A percentile compares a stretch with the other conserved stretches of the same genome.
These are phyloP conservation scores for Ancistrus triradiatus DNA, from an alignment of 2,113 vertebrate species.

Conservation along the genomic window DNA sequence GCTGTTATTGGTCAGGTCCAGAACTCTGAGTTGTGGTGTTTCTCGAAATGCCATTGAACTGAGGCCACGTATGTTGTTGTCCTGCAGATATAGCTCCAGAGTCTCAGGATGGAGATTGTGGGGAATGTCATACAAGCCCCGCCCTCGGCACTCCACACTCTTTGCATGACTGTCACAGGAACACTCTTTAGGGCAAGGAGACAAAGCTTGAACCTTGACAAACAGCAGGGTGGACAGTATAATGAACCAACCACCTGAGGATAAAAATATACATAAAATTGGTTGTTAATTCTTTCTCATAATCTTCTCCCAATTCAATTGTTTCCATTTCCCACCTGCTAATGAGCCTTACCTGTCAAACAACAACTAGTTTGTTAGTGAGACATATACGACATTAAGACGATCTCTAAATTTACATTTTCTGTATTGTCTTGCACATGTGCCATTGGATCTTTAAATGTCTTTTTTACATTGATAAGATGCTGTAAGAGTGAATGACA, in stretches of 20 bases:
- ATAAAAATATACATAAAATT: constrained; percentile 33
- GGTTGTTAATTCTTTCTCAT: too few relatives aligned
- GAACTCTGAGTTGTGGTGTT: constrained; percentile 72
- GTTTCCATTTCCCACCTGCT: not conserved
- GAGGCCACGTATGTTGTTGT: constrained; percentile 83
- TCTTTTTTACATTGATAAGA: constrained; percentile 34
- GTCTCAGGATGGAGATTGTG: constrained; percentile 75
- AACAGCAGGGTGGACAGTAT: constrained; percentile 56
- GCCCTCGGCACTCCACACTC: constrained; percentile 83
- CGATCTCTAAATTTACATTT: too few relatives aligned
- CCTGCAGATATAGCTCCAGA: constrained; percentile 80
- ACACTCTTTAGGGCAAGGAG: constrained; percentile 81
- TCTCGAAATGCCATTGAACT: constrained; percentile 77
- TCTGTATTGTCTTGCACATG: not conserved
- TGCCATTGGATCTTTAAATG: constrained; percentile 11
- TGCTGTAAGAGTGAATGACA: not conserved
- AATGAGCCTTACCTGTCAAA: not conserved
- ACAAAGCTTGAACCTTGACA: constrained; percentile 45
- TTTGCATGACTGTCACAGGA: constrained; percentile 73
- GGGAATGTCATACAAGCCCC: constrained; percentile 82
- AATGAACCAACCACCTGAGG: constrained; percentile 67
- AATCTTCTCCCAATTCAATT: too few relatives aligned
- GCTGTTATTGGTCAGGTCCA: constrained; percentile 91
- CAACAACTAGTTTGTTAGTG: not conserved
- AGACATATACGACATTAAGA: too few relatives aligned